phyloP scores from a whole-genome alignment of 2,113 vertebrate species.

The Pogona vitticeps region DNA sequence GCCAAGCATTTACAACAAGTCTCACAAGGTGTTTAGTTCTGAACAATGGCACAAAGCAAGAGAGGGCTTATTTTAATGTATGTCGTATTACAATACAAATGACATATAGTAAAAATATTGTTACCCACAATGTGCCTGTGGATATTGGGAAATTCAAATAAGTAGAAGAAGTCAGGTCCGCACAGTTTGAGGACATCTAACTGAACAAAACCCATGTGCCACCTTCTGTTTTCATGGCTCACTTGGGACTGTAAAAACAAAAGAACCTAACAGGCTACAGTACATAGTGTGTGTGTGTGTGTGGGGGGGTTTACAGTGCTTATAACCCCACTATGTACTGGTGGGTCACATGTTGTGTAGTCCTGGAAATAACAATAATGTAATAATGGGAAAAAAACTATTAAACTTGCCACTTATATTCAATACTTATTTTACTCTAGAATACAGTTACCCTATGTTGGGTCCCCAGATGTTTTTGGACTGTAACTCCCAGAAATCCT shows the following conservation, averaged over 20 bases:
- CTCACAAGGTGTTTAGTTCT: neutral
- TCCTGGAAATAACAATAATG: neutral
- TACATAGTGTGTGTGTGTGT: too few species aligned
- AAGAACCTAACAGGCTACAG: neutral
- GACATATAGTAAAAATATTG: neutral
- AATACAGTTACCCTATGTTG: too few species aligned
- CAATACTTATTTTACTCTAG: neutral
- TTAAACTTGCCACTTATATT: neutral
- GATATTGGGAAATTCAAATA: neutral
- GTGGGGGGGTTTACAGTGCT: neutral
- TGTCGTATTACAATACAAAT: neutral
- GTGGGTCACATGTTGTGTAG: neutral
- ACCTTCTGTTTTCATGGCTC: neutral
- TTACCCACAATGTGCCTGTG: neutral
- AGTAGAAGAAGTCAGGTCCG: neutral
- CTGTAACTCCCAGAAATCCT: neutral
- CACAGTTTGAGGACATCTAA: neutral
- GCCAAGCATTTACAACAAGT: neutral
- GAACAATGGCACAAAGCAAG: neutral
- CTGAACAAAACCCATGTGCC: neutral
- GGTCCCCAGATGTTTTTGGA: too few species aligned
- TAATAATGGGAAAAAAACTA: neutral
- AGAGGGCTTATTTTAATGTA: neutral
- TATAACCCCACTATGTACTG: too few species aligned
- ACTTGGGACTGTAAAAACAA: neutral